A percentile compares a stretch with the other conserved stretches of the same genome.
Evolutionary conservation across 2,797 vertebrate species (phyloP).

Genomic region (Gymnodraco acuticeps): DNA sequence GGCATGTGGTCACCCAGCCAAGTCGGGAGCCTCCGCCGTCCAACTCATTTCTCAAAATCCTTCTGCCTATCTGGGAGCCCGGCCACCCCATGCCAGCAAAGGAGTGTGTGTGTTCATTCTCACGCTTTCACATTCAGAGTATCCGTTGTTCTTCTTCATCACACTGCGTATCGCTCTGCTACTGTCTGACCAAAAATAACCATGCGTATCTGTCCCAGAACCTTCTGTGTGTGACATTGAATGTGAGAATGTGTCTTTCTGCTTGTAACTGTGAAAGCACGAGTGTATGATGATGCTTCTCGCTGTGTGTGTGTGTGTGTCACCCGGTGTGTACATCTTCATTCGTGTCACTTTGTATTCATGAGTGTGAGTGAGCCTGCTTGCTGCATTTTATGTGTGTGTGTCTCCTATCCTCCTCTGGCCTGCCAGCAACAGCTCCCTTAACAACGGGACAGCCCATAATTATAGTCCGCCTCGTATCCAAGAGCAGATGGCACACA

Average conservation of each 20-base stretch:
- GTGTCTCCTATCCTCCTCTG: conserved; percentile 47
- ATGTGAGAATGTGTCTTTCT: conserved; percentile 4
- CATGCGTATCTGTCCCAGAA: conserved; percentile 13
- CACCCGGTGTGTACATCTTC: conserved; percentile 9
- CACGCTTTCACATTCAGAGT: conserved; percentile 21
- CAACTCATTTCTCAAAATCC: conserved; percentile 68
- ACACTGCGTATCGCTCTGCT: conserved; percentile 41
- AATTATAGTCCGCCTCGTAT: conserved; percentile 73
- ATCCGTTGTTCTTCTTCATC: conserved; percentile 34
- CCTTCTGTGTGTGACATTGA: conserved; percentile 21
- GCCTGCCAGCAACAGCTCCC: conserved; percentile 68
- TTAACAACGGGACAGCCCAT: conserved; percentile 75
- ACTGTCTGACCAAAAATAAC: conserved; percentile 36
- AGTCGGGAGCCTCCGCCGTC: conserved; percentile 45
- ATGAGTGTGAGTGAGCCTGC: conserved; percentile 31
- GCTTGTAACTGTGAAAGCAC: not conserved
- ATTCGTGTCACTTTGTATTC: conserved; percentile 7
- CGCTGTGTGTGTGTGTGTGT: not conserved
- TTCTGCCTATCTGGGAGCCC: conserved; percentile 63
- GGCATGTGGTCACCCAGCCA: conserved; percentile 62
- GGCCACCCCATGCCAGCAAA: conserved; percentile 44
- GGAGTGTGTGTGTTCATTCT: conserved; percentile 1
- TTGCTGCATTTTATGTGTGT: conserved; percentile 9
- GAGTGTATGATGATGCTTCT: conserved; percentile 6
- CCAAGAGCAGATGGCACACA: conserved; percentile 78